A percentile compares a stretch with the other conserved stretches of the same genome.
phyloP scores from a whole-genome alignment of 2,888 invertebrate genomes.

The Drosophila cognata region DNA sequence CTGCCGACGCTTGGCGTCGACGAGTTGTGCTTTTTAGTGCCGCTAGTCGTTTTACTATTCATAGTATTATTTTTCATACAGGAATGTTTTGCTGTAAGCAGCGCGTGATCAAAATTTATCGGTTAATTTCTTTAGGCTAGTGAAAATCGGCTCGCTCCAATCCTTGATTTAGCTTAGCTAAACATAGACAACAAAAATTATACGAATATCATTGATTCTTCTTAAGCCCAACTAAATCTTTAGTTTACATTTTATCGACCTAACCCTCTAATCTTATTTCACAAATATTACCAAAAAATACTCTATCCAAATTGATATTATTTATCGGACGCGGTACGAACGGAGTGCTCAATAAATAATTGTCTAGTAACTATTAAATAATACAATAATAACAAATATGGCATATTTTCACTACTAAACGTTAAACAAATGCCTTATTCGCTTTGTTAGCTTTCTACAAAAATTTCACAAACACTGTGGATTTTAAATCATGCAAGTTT shows the following conservation, averaged over 20 bases:
- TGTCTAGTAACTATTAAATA: neutral
- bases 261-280: neutral
- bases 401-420: conserved; percentile 8
- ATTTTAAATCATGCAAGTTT: neutral
- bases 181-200: conserved; percentile 10
- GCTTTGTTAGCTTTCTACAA: conserved; percentile 27
- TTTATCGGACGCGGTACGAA: neutral
- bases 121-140: conserved; percentile 15
- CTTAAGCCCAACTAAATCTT: conserved; percentile 16
- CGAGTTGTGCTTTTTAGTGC: conserved; percentile 69
- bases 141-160: conserved; percentile 9
- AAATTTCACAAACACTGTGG: neutral
- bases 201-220: conserved; percentile 15
- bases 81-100: conserved; percentile 71
- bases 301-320: conserved; percentile 1
- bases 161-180: conserved; percentile 50
- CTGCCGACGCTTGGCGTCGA: conserved; percentile 63
- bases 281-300: conserved; percentile 8
- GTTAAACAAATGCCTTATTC: conserved; percentile 15
- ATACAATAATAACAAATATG: conserved; percentile 6
- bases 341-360: conserved; percentile 7
- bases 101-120: conserved; percentile 52
- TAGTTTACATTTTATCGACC: conserved; percentile 3
- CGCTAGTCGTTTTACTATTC: conserved; percentile 71
- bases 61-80: conserved; percentile 76